Base-by-base conservation (phyloP, 2,797 vertebrate species). In the Anguilla anguilla region DNA sequence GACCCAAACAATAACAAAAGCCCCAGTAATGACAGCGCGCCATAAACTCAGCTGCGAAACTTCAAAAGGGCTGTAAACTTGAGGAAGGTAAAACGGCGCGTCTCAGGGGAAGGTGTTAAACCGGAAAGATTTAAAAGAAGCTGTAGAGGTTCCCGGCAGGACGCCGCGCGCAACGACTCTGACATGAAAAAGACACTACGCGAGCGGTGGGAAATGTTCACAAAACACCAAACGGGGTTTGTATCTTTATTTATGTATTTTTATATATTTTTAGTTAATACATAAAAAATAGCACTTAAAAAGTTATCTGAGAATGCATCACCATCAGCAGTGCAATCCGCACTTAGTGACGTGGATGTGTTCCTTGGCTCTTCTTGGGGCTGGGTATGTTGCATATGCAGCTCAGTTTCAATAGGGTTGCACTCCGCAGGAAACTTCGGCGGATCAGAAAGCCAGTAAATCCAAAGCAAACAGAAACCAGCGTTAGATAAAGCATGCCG, bases 11-110 rank as follows among this genome's bases (percentile, higher is more conserved):
- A 74, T 74, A 35, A 35, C 69, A 74, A 74, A 74, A 74, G 69
- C 11, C 69, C 28, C n/a, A 11, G n/a, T 74, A 28, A 11, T 39
- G 69, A 74, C 64, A 69, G 64, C 1, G n/a, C 64, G 3, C 22
- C 64, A 28, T 69, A 69, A 69, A 69, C 64, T 69, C 5, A 28
- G 64, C 64, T 69, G 64, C 64, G 7, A 69, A n/a, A 69, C 64
- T 69, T 69, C 64, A 69, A 69, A n/a, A 69, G 15, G 64, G 64
- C 64, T 69, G 64, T 69, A 59, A n/a, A n/a, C 25, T 69, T 69
- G 31, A 35, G 11, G 69, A 39, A 74, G 69, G 7, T 15, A 35
- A 74, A 28, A 35, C 11, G n/a, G 69, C 69, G 11, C n/a, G 6
- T 74, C 69, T 35, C 31, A 11, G 69, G 31, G 69, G 69, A 74